Conservation (phyloP, 2,113 vertebrate genomes). For the Lycocorax pyrrhopterus region DNA sequence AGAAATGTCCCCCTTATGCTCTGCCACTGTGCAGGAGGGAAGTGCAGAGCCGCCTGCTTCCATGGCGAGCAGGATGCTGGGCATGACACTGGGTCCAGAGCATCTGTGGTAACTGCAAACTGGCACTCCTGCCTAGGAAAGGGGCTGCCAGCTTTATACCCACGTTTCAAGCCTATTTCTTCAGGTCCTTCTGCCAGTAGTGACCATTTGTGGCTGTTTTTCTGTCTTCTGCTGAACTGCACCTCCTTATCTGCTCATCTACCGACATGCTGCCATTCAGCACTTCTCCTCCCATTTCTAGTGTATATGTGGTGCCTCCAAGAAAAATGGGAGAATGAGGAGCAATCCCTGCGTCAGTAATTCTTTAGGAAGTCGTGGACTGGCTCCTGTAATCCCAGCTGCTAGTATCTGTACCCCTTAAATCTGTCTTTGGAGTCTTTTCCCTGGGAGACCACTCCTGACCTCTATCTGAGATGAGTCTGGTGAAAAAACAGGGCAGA, state of each 20-base stretch:
- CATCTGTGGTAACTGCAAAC: neutral
- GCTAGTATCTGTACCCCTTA: neutral
- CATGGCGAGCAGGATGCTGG: neutral
- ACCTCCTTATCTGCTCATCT: neutral
- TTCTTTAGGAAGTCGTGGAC: neutral
- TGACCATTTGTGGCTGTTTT: neutral
- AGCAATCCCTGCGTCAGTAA: neutral
- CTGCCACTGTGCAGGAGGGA: neutral
- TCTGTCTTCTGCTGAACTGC: neutral
- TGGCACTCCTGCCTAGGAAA: neutral
- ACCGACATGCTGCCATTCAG: neutral
- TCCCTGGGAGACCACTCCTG: neutral
- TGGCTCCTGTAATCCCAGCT: neutral
- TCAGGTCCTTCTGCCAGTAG: neutral
- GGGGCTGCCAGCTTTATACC: neutral
- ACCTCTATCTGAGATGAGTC: neutral
- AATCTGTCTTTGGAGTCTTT: neutral
- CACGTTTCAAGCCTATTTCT: neutral
- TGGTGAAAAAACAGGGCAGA: neutral
- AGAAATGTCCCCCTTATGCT: neutral
- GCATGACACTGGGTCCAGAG: no score
- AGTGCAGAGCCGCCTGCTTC: neutral
- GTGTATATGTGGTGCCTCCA: neutral
- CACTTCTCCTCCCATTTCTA: neutral
- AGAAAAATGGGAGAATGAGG: neutral